phyloP scores from a whole-genome alignment of 23 tunicate species.

The Halocynthia aurantium region DNA sequence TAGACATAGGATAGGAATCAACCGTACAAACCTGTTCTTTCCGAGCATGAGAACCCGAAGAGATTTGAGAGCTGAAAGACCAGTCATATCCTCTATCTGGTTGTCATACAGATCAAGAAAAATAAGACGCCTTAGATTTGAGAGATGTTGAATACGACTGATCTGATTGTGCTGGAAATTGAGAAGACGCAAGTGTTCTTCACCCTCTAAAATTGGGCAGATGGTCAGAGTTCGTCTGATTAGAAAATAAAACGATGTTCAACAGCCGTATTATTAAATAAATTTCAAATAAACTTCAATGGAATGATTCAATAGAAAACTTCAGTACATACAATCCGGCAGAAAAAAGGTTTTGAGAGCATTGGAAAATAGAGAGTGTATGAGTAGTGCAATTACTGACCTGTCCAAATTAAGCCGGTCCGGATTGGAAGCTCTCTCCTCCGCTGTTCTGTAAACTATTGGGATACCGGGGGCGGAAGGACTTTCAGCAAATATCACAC shows the following conservation, averaged over 20 bases:
- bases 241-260: not conserved
- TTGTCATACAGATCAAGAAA: conserved; percentile 99
- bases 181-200: conserved; percentile 82
- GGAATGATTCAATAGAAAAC: not conserved
- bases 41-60: conserved; percentile 98
- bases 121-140: conserved; percentile 66
- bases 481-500: conserved; percentile 87
- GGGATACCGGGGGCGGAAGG: conserved; percentile 91
- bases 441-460: conserved; percentile 79
- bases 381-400: conserved; percentile 3
- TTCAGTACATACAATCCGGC: not conserved
- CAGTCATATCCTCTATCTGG: conserved; percentile 83
- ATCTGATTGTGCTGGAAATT: conserved; percentile 96
- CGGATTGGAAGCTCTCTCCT: conserved; percentile 83
- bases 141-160: conserved; percentile 54
- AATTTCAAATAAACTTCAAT: not conserved
- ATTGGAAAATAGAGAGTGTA: not conserved
- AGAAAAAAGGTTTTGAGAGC: not conserved
- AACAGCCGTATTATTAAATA: not conserved
- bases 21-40: conserved; percentile 95
- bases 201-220: conserved; percentile 90
- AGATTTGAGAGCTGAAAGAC: conserved; percentile 74
- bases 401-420: conserved; percentile 88
- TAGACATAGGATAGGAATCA: no score
- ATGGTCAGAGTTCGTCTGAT: conserved; percentile 62